phyloP scores from a whole-genome alignment of 2,113 vertebrate species.

The Ceratotherium simum region DNA sequence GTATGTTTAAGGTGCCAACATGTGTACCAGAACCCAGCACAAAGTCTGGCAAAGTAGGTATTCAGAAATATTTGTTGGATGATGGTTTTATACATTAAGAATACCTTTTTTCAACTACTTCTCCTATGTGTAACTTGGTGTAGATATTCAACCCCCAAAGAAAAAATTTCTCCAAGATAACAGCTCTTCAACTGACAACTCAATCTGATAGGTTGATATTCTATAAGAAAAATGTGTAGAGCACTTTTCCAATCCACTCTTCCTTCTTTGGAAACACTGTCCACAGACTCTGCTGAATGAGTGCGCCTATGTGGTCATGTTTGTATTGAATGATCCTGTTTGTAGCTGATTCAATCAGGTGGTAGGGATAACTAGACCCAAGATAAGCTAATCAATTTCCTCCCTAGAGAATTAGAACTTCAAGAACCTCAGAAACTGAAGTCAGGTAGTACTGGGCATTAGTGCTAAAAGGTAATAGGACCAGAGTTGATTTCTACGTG shows the following conservation, averaged over 20 bases:
- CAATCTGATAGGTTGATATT: not conserved
- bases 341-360: not conserved
- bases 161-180: not conserved
- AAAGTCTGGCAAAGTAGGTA: not conserved
- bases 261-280: not conserved
- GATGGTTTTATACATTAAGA: not conserved
- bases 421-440: not conserved
- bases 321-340: slow-evolving; percentile 12
- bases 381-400: not conserved
- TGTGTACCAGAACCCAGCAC: not conserved
- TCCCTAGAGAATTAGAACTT: not conserved
- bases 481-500: not conserved
- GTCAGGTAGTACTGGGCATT: not conserved
- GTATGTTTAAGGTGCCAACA: not conserved
- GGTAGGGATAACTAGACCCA: not conserved
- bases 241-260: not conserved
- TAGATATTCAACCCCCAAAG: not conserved
- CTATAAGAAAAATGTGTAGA: not conserved
- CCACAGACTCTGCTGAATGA: not conserved
- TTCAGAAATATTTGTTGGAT: not conserved
- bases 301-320: not conserved
- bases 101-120: not conserved
- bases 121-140: slow-evolving; percentile 9
- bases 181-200: not conserved
- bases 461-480: not conserved